Base-by-base conservation (phyloP, 1,140 invertebrate species). In the Apocrypta bakeri region DNA sequence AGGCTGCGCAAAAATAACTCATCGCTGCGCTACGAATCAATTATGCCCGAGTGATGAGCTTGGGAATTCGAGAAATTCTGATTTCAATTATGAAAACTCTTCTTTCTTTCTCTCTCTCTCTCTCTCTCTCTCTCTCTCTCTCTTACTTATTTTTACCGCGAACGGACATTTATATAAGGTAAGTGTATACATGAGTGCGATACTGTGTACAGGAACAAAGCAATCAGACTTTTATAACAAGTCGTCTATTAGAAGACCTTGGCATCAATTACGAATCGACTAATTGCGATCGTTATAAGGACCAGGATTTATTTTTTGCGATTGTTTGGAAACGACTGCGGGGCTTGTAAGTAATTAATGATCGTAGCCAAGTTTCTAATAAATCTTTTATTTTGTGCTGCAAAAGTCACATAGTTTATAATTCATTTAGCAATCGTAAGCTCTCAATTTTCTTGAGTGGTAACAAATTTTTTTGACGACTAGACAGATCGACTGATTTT, bases 251-350 rank as follows among this genome's bases (percentile, higher is more conserved):
- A 21, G 48, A 21, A 11, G 48, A 75, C 42, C 42, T 56, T 75
- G 73, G 27, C 73, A 61, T 42, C 61, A 75, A 75, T 75, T 75
- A 31, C 48, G 25, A 75, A 27, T 75, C 73, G 40, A 75, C 31
- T n/a, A 56, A 21, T 7, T n/a, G 7, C 21, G 17, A 17, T 3
- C 21, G 48, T 56, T 21, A n/a, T n/a, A n/a, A n/a, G n/a, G n/a
- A n/a, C n/a, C n/a, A n/a, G n/a, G n/a, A n/a, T n/a, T n/a, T n/a
- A n/a, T n/a, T 56, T 56, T 56, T 56, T 56, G 48, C 48, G 48
- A 6, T 17, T 1, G 17, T 17, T 21, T 4, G 7, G 14, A 21
- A 11, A 17, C 42, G 14, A 48, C 12, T 21, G 14, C 2, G 1
- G 4, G 48, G 2, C 17, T 3, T 17, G 48, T 56, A 21, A 21